These are phyloP conservation scores for Ascaphus truei DNA, from an alignment of 2,113 vertebrate genomes.

Conservation along the genomic window DNA sequence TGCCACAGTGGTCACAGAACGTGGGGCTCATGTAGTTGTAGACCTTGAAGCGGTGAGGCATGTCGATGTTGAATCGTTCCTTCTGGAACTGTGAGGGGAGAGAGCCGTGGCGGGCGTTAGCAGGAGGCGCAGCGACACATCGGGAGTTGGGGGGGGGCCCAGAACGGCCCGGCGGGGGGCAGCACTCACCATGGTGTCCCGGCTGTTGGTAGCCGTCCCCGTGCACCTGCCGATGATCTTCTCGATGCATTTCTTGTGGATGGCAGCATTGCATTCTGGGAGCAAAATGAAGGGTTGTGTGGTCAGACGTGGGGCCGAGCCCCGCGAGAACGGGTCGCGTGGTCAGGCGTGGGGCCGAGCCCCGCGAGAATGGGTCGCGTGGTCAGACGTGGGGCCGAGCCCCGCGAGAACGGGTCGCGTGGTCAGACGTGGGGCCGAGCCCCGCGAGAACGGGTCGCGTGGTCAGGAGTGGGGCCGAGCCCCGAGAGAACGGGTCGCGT, in stretches of 20 bases:
- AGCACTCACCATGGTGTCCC: constrained; percentile 89
- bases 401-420: too few species aligned
- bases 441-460: too few species aligned
- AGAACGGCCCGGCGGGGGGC: neutral
- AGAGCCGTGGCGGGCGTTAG: neutral
- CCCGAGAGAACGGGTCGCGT: too few species aligned
- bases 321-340: too few species aligned
- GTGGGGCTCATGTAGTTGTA: constrained; percentile 98
- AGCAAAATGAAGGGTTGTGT: constrained; percentile 28
- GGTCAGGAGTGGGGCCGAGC: too few species aligned
- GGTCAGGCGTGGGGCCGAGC: too few species aligned
- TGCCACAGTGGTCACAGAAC: constrained; percentile 97
- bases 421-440: too few species aligned
- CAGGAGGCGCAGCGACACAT: too few species aligned
- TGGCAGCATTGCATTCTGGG: constrained; percentile 96
- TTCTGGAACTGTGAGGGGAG: constrained; percentile 85
- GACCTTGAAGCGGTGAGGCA: constrained; percentile 92
- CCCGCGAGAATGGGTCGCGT: too few species aligned
- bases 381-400: too few species aligned
- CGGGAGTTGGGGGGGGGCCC: too few species aligned
- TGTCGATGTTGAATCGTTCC: constrained; percentile 98
- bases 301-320: too few species aligned
- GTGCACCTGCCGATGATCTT: constrained; percentile 97
- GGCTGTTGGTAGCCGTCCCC: constrained; percentile 92
- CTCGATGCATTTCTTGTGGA: constrained; percentile 98